A percentile compares a stretch with the other conserved stretches of the same genome.
These are phyloP conservation scores for Tachuris rubrigastra DNA, from an alignment of 2,113 vertebrate genomes.

Conservation along the genomic window DNA sequence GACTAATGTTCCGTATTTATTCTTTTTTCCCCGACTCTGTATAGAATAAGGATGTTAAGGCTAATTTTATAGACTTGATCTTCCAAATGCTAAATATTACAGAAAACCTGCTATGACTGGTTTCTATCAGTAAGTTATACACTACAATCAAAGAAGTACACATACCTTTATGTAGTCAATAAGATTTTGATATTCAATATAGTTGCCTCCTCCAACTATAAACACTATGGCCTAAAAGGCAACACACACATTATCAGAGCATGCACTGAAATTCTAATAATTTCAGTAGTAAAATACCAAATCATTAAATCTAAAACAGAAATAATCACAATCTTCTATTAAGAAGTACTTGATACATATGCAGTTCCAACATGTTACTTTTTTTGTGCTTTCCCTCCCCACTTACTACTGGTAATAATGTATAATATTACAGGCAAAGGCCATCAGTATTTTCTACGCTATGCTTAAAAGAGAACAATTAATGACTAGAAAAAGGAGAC, in stretches of 20 bases:
- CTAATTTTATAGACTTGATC: neutral
- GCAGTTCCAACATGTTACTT: neutral
- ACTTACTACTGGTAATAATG: neutral
- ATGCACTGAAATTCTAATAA: neutral
- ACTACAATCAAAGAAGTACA: neutral
- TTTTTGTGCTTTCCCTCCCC: neutral
- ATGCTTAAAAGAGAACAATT: neutral
- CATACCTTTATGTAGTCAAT: constrained; percentile 93
- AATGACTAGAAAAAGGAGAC: neutral
- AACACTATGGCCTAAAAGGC: constrained; percentile 90
- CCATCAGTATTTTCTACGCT: neutral
- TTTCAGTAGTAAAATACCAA: neutral
- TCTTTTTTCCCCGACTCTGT: neutral
- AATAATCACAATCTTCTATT: neutral
- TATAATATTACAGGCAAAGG: neutral
- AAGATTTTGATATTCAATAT: constrained; percentile 98
- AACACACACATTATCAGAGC: constrained; percentile 8
- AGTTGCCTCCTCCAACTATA: constrained; percentile 97
- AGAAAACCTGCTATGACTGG: neutral
- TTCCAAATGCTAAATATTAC: neutral
- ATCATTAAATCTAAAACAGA: neutral
- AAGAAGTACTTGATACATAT: neutral
- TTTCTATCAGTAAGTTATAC: neutral
- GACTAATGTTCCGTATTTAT: neutral
- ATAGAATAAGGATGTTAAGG: neutral